Conservation (phyloP, 2,888 invertebrate genomes). For the Dascillus cervinus region DNA sequence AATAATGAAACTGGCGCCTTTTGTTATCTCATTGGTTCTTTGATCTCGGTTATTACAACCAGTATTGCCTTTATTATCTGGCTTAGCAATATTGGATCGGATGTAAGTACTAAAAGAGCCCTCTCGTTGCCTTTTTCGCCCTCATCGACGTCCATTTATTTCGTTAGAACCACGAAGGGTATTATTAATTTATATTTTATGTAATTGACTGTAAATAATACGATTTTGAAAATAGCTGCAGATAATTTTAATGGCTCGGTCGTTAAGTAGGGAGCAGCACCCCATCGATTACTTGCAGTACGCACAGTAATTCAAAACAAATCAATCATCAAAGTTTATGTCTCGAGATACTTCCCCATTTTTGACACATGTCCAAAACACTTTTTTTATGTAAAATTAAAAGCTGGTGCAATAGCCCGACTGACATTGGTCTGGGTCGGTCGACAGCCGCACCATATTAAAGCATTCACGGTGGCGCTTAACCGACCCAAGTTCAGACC, state of each 20-base stretch:
- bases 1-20: constrained; percentile 11
- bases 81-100: constrained; percentile 1
- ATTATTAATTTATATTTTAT: no score
- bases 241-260: no score
- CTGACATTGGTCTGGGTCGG: constrained; percentile 17
- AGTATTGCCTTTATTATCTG: constrained; percentile 3
- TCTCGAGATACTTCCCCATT: no score
- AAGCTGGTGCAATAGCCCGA: constrained; percentile 14
- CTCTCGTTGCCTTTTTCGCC: constrained; percentile 1
- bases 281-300: no score
- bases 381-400: constrained; percentile 12
- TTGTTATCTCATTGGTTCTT: constrained; percentile 6
- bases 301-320: no score
- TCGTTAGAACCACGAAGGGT: no score
- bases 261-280: no score
- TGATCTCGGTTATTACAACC: constrained; percentile 5
- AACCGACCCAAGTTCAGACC: constrained; percentile 7
- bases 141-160: no score
- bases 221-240: no score
- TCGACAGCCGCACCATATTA: constrained; percentile 16
- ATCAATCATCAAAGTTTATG: no score
- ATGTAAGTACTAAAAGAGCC: constrained; percentile 2
- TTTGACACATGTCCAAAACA: constrained; percentile 10
- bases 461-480: constrained; percentile 16
- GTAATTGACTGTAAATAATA: no score